Conservation (phyloP, 2,888 invertebrate species). For the Cryptocephalus moraei region DNA sequence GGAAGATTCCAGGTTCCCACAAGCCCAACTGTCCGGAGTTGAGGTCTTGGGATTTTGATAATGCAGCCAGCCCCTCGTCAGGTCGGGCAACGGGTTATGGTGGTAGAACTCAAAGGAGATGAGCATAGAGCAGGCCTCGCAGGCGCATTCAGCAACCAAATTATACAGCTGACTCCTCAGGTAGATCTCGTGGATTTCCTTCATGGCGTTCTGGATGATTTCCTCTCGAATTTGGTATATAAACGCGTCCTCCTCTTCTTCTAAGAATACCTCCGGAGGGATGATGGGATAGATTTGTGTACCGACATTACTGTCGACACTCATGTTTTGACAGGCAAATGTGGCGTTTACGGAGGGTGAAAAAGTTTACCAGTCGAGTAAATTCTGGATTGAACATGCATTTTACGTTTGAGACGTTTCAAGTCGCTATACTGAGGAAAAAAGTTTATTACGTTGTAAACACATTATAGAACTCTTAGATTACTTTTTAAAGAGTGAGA, state of each 20-base stretch:
- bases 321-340: too few relatives aligned
- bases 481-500: too few relatives aligned
- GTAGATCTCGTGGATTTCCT: neutral
- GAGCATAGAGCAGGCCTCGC: constrained; percentile 3
- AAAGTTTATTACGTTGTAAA: too few relatives aligned
- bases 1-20: neutral
- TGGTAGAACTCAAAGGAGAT: constrained; percentile 5
- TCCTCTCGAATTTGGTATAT: constrained; percentile 6
- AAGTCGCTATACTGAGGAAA: too few relatives aligned
- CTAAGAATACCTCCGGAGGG: neutral
- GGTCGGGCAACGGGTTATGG: neutral
- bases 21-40: constrained; percentile 4
- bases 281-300: too few relatives aligned
- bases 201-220: constrained; percentile 3
- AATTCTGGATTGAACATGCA: too few relatives aligned
- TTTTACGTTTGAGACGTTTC: too few relatives aligned
- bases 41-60: constrained; percentile 3
- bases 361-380: too few relatives aligned
- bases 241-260: constrained; percentile 6
- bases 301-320: too few relatives aligned
- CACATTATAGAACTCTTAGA: too few relatives aligned
- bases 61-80: neutral
- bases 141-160: constrained; percentile 5
- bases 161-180: neutral
- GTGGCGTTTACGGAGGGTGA: too few relatives aligned